Evolutionary conservation across 1,140 invertebrate genomes (phyloP).

Genomic region (Drosophila nannoptera): DNA sequence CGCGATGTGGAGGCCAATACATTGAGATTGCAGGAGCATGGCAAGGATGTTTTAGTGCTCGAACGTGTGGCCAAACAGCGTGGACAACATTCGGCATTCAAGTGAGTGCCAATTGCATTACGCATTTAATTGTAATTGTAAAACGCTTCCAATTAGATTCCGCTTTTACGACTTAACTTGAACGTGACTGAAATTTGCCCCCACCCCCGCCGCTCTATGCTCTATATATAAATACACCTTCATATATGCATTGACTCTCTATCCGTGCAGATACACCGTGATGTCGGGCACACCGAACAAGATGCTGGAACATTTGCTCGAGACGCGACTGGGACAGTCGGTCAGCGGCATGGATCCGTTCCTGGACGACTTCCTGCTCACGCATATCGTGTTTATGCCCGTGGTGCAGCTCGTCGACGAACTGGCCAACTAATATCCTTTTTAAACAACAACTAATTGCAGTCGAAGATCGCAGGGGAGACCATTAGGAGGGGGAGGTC

Average conservation of each 20-base stretch:
- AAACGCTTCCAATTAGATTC: constrained; percentile 28
- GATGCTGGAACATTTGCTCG: constrained; percentile 92
- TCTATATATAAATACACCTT: not conserved
- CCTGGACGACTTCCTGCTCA: constrained; percentile 91
- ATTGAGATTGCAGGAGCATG: constrained; percentile 91
- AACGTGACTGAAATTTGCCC: constrained; percentile 34
- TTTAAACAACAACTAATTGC: constrained; percentile 60
- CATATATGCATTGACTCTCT: constrained; percentile 6
- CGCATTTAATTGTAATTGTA: constrained; percentile 35
- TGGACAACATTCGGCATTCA: constrained; percentile 79
- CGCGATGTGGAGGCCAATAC: constrained; percentile 94
- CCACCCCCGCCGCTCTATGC: not conserved
- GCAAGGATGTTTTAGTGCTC: constrained; percentile 90
- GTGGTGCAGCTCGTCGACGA: constrained; percentile 87
- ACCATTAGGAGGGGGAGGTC: too few relatives aligned
- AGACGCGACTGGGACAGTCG: constrained; percentile 86
- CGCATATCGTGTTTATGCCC: constrained; percentile 93
- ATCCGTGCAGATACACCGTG: constrained; percentile 89
- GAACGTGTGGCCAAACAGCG: constrained; percentile 84
- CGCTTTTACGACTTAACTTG: constrained; percentile 30
- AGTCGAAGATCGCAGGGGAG: not conserved
- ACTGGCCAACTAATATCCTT: constrained; percentile 89
- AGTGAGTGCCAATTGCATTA: constrained; percentile 62
- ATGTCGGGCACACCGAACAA: constrained; percentile 93
- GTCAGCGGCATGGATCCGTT: constrained; percentile 82